These are phyloP conservation scores for Zaprionus africanus DNA, from an alignment of 1,140 invertebrate species.

Conservation along the genomic window DNA sequence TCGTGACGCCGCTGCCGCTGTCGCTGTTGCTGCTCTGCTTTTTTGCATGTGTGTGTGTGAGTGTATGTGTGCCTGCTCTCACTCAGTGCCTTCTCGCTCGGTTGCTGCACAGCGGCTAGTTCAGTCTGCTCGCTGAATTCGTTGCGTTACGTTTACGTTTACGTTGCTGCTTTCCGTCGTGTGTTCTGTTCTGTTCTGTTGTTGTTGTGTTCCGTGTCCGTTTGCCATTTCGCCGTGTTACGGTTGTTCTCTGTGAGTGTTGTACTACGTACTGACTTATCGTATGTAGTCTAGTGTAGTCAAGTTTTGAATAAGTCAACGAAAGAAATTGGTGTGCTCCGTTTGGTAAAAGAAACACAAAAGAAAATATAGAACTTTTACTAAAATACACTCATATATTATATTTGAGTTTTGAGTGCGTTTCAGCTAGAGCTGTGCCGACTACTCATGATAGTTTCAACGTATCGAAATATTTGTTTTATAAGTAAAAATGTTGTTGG, in stretches of 20 bases:
- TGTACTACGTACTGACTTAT: too few relatives aligned
- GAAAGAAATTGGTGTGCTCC: conserved; percentile 48
- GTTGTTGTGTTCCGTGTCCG: conserved; percentile 56
- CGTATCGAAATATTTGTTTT: too few relatives aligned
- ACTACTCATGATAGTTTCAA: too few relatives aligned
- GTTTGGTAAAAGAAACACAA: conserved; percentile 5
- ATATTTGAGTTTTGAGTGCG: conserved; percentile 48
- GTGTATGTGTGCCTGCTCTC: conserved; percentile 14
- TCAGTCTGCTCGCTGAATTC: conserved; percentile 76
- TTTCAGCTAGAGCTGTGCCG: too few relatives aligned
- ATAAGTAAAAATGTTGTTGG: too few relatives aligned
- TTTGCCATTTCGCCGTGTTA: conserved; percentile 44
- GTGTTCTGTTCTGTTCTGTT: conserved; percentile 22
- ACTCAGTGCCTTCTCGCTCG: conserved; percentile 48
- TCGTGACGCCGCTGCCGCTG: conserved; percentile 56
- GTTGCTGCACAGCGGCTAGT: conserved; percentile 58
- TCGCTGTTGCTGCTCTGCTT: conserved; percentile 4
- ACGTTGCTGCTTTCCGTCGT: conserved; percentile 55
- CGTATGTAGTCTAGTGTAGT: conserved; percentile 27
- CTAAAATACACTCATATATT: conserved; percentile 21
- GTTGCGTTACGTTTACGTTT: conserved; percentile 67
- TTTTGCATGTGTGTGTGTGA: neutral
- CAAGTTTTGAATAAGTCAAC: conserved; percentile 32
- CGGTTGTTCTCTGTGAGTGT: conserved; percentile 26
- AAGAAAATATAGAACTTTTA: neutral